Percentiles rank a stretch among this genome's conserved stretches.
Conservation (phyloP, 1,140 invertebrate genomes). For the Danaus plexippus region DNA sequence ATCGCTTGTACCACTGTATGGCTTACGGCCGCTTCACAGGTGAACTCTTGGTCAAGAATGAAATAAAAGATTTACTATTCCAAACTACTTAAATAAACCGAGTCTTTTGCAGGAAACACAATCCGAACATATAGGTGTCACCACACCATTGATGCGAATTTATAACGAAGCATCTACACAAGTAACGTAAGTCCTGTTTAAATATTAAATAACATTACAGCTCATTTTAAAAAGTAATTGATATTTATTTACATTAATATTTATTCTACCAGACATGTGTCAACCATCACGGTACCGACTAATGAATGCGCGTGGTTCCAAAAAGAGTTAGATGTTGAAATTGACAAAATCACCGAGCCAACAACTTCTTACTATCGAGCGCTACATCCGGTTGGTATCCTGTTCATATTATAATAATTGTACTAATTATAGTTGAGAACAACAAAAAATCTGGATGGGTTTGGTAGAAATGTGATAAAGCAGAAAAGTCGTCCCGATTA, state of each 20-base stretch:
- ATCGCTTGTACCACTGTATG: slow-evolving; percentile 41
- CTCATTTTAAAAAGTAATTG: background rate
- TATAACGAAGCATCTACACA: slow-evolving; percentile 46
- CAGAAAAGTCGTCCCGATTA: slow-evolving; percentile 8
- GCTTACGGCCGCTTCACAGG: slow-evolving; percentile 49
- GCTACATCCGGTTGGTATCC: slow-evolving; percentile 1
- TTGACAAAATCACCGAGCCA: slow-evolving; percentile 1
- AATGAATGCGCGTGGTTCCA: background rate
- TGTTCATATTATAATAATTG: background rate
- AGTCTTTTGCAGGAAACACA: slow-evolving; percentile 33
- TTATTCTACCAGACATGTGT: background rate
- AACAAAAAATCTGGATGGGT: no score
- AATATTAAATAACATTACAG: no score
- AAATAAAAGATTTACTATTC: background rate
- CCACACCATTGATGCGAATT: slow-evolving; percentile 38
- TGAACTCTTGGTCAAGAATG: background rate
- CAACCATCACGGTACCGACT: slow-evolving; percentile 12
- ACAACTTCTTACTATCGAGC: slow-evolving; percentile 16
- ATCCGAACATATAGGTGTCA: slow-evolving; percentile 46
- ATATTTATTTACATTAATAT: background rate
- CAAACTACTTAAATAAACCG: background rate
- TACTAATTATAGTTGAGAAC: no score
- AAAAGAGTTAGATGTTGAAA: slow-evolving; percentile 4
- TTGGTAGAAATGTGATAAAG: background rate
- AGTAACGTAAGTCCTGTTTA: slow-evolving; percentile 36